phyloP scores from a whole-genome alignment of 2,797 vertebrate species.

The Anguilla anguilla region DNA sequence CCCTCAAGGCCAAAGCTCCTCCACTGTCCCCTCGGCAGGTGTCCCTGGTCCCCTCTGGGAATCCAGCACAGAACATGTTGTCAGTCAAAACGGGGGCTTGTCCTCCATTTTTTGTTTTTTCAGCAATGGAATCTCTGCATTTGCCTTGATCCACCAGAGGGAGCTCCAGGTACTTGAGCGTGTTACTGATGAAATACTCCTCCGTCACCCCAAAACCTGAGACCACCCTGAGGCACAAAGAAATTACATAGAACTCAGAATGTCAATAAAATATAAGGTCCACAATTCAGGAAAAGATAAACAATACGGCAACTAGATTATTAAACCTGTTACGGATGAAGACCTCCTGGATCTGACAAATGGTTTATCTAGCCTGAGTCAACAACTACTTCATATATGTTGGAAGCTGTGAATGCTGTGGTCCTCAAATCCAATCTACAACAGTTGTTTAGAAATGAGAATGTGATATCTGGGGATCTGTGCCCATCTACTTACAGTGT shows the following conservation, averaged over 20 bases:
- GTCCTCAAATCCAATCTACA: neutral
- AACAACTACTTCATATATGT: neutral
- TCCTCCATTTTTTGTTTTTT: fast-evolving
- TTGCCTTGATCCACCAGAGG: slow-evolving; percentile 53
- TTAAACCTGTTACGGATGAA: neutral
- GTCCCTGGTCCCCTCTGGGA: slow-evolving; percentile 52
- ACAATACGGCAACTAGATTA: neutral
- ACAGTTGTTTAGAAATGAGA: slow-evolving; percentile 8
- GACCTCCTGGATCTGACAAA: neutral
- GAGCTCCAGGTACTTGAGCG: slow-evolving; percentile 51
- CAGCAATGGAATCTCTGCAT: slow-evolving; percentile 39
- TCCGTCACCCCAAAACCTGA: slow-evolving; percentile 55
- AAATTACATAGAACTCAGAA: neutral
- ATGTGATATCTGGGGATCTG: too few relatives aligned
- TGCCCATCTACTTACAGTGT: too few relatives aligned
- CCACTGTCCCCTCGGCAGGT: slow-evolving; percentile 62
- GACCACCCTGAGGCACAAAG: slow-evolving; percentile 50
- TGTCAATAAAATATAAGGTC: neutral
- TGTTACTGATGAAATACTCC: neutral
- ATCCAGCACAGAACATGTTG: slow-evolving; percentile 71
- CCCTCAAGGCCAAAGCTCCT: slow-evolving; percentile 45
- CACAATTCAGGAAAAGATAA: neutral
- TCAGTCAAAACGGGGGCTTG: slow-evolving; percentile 36
- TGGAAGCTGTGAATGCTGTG: neutral
- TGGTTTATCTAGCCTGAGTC: neutral